Evolutionary conservation across 2,797 vertebrate genomes (phyloP), one percentile per base, ranked within the genome.

Genomic region (Enteromius fasciolatus): DNA sequence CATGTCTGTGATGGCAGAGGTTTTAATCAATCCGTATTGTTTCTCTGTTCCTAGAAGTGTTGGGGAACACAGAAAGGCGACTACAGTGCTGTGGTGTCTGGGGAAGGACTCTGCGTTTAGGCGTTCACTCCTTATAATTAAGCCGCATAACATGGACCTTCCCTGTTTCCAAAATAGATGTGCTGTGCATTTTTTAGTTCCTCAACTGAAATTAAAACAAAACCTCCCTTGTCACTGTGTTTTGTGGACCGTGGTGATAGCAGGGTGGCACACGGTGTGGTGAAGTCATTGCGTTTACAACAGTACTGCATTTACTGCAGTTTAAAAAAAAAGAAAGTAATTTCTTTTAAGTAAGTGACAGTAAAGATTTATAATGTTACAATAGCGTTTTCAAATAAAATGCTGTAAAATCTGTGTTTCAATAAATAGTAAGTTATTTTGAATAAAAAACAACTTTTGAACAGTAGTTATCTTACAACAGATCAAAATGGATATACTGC

Each of bases 121-220:
- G 69, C 59, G 44, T 87, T 83, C 63, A 72, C 70, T 59, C 83
- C 83, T 86, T 87, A 66, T 87, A 89, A 86, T 88, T 87, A 85
- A 85, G 68, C 81, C 18, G 5, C 79, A 74, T 36, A 20, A 64
- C 78, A 72, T 67, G 50, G 76, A 80, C 76, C 75, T 66, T 80
- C 86, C 80, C 86, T 80, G 76, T 57, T 70, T 86, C 77, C 52
- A 83, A 87, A 89, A 87, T 88, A 87, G 86, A 87, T 50, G 25
- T 80, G 25, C 52, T n/a, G 28, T 18, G 39, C 59, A 59, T 66
- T 20, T 33, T 84, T 73, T 72, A 39, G 77, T 52, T 52, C 15
- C 57, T 44, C 39, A 25, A 75, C 39, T 69, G 48, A 76, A 69
- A 50, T 85, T 31, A 85, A 86, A 69, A 50, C 80, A 31, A 14